Evolutionary conservation across 2,797 vertebrate species (phyloP).

Genomic region (Cephalopachus bancanus): DNA sequence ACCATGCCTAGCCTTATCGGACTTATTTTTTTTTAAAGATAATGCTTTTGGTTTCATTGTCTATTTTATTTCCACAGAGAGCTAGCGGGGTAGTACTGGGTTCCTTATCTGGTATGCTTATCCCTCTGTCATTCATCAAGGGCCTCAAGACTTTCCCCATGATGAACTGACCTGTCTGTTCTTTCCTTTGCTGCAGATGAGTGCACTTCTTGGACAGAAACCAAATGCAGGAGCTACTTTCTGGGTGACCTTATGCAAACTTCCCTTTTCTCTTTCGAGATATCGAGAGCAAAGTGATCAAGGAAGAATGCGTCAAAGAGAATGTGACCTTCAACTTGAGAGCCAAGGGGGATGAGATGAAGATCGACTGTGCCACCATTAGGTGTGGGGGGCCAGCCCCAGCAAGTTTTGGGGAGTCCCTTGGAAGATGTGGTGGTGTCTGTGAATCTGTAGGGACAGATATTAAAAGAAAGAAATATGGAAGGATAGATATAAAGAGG

Average conservation of each 20-base stretch:
- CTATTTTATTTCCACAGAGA: neutral
- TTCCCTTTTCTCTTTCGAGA: slow-evolving; percentile 63
- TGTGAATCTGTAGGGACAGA: too few relatives aligned
- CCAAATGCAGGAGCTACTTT: neutral
- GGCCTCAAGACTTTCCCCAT: neutral
- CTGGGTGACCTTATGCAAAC: neutral
- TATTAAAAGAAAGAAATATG: too few relatives aligned
- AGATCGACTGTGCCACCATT: slow-evolving; percentile 46
- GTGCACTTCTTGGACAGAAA: neutral
- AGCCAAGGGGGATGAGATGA: slow-evolving; percentile 68
- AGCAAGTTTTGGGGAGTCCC: too few relatives aligned
- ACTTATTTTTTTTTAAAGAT: neutral
- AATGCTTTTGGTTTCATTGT: neutral
- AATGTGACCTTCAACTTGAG: slow-evolving; percentile 21
- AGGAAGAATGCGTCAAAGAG: neutral
- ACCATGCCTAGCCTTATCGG: too few relatives aligned
- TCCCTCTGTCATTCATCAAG: neutral
- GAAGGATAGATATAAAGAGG: too few relatives aligned
- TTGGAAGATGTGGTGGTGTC: too few relatives aligned
- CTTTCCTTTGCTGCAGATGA: neutral
- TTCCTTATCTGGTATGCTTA: fast-evolving
- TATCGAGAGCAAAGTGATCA: slow-evolving; percentile 71
- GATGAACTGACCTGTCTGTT: neutral
- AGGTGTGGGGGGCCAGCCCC: neutral
- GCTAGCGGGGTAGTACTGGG: fast-evolving